Percentiles rank a stretch among this genome's conserved stretches.
Conservation (phyloP, 2,888 invertebrate genomes). For the Ormyrus nitidulus region DNA sequence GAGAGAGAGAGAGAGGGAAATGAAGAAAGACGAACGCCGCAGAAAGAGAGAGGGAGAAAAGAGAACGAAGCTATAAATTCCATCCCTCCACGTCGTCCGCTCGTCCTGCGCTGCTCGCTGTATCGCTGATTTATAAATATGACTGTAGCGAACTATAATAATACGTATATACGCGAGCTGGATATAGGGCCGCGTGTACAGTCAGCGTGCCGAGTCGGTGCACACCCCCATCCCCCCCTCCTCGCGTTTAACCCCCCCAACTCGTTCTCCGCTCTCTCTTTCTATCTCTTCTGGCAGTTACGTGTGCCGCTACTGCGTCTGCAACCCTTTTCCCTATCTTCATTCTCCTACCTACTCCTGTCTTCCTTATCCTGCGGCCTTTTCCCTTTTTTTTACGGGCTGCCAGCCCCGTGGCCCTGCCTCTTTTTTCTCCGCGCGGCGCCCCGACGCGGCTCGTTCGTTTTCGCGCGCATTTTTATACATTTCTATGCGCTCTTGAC, state of each 20-base stretch:
- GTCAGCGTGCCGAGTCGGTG: slow-evolving; percentile 18
- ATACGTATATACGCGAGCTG: slow-evolving; percentile 65
- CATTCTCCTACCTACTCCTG: slow-evolving; percentile 44
- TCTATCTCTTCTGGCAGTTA: slow-evolving; percentile 19
- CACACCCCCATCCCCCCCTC: slow-evolving; percentile 34
- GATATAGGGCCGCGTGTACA: background rate
- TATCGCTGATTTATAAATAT: slow-evolving; percentile 77
- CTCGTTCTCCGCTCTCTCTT: slow-evolving; percentile 39
- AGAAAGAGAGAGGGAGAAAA: slow-evolving; percentile 74
- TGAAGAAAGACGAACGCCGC: slow-evolving; percentile 52
- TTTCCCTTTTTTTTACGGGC: slow-evolving; percentile 24
- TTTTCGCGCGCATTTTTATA: no score
- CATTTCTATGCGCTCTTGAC: no score
- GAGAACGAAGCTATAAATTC: slow-evolving; percentile 75
- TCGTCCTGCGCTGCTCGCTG: slow-evolving; percentile 68
- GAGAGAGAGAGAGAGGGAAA: slow-evolving; percentile 62
- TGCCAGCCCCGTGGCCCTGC: background rate
- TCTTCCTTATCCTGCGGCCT: slow-evolving; percentile 41
- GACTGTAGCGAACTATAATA: slow-evolving; percentile 76
- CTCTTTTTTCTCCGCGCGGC: background rate
- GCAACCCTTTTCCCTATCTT: slow-evolving; percentile 55
- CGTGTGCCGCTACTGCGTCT: slow-evolving; percentile 15
- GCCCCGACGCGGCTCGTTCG: no score
- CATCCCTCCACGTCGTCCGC: slow-evolving; percentile 72
- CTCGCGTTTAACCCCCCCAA: slow-evolving; percentile 20